Base-by-base conservation (phyloP, 2,888 invertebrate genomes). In the Atrina japonica region DNA sequence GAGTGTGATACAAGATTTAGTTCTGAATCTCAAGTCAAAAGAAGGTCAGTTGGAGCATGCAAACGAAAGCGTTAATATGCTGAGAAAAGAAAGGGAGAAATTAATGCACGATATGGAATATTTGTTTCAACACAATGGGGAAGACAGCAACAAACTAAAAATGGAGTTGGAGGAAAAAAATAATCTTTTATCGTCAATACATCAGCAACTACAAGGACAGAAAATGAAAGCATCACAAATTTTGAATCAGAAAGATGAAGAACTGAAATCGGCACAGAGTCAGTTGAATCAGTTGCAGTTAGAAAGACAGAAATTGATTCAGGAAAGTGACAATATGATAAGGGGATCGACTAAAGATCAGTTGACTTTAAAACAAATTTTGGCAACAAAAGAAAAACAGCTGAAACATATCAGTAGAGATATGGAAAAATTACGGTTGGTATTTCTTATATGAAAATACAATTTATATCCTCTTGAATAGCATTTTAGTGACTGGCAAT, bases 31-130 rank as follows among this genome's bases (percentile, higher is more conserved):
- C 45, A 77, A 75, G 41, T 61, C 58, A 30, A 83, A 83, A 66
- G 84, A 85, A 30, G 63, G 66, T 21, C 72, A 77, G 27, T 53
- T 86, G 3, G 65, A 58, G 16, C 35, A 66, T 7, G 73, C 80
- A 9, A 75, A 69, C 25, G 60, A 64, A 5, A 79, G 83, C 58
- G 70, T 83, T 16, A 70, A 78, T n/a, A 70, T 68, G n/a, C 66
- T 83, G 14, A 70, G 59, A n/a, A 35, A 52, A 14, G 84, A 85
- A 30, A 70, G 81, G 18, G 67, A 80, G 55, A 68, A 67, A 27
- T 73, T 85, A 18, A 59, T 83, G n/a, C 55, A 69, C 14, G 82
- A 84, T 49, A 81, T 82, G 45, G 83, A 86, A 45, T 69, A 75
- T 11, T 59, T 85, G n/a, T 75, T 83, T 2, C 74, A 75, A 53